Evolutionary conservation across 2,797 vertebrate species (phyloP), one percentile per base, ranked within the genome.

Genomic region (Thaleichthys pacificus): DNA sequence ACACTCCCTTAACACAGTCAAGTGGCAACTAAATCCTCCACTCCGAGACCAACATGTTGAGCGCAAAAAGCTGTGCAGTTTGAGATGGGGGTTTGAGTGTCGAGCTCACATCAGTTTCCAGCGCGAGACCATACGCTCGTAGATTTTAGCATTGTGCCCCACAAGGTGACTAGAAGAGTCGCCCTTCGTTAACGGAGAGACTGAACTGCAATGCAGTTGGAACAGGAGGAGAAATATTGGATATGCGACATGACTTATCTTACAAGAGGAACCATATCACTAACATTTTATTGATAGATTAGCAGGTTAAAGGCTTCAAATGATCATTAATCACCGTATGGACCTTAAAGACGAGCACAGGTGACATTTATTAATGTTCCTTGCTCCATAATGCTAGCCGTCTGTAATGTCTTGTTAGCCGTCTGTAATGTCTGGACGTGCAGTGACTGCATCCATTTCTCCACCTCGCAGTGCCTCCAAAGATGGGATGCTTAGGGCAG

Each of bases 161-260:
- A 54, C 66, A 67, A 67, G 66, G 66, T 67, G 56, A 66, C 14
- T 26, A 24, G 65, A 54, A 56, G 49, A 67, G 66, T 66, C 38
- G 28, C 66, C 47, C 15, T 24, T 30, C 2, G 28, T 49, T 56
- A 67, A 67, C 28, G 66, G 66, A 54, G 49, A 49, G 47, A 56
- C 24, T 24, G 17, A 67, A 28, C 66, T 67, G 66, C 66, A 67
- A 51, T 67, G 66, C 66, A 67, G 65, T 66, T 42, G 32, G 35
- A 65, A 66, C 22, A 26, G 47, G 38, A 26, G 65, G 38, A 35
- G 51, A 49, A 67, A 67, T 17, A 32, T 6, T 51, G 42, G 65
- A 66, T 67, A 51, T 51, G 66, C 26, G 24, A 56, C 66, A 67
- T 67, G 26, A 51, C 17, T 38, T 32, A 54, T 19, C 49, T 47